Base-by-base conservation (phyloP, 2,113 vertebrate species). In the Ophiodon elongatus region DNA sequence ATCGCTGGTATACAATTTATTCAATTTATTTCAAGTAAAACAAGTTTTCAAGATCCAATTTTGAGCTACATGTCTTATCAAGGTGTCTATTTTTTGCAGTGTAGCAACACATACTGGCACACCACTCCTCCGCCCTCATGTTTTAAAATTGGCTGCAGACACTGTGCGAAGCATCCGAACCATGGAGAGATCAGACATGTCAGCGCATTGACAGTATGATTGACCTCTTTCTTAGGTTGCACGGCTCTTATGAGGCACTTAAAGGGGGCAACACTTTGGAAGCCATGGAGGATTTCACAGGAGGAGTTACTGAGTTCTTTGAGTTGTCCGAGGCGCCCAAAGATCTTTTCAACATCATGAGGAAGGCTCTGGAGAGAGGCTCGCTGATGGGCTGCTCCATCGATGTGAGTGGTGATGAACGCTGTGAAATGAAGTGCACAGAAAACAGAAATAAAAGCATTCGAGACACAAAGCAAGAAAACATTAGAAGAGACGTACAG, bases 241-340 rank as follows among this genome's bases (percentile, higher is more conserved):
- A 99, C 8, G 97, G 98, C 0, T 99, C 98, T 29, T 99, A 99
- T 0, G 98, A 99, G 89, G 97, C 98, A 43, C 95, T 99, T 88
- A 99, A 97, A 93, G 98, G 98, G 56, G 98, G 98, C 3, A 99
- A 99, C 82, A 98, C 98, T 10, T 95, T 99, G 0, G 98, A 99
- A 82, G 98, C 98, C 87, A 99, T 99, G 98, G 98, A 99, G 87
- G 98, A 99, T 87, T 99, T 99, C 93, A 99, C 98, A 0, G 98
- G 98, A 79, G 98, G 98, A 70, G 97, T 99, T 50, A 99, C 98
- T 0, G 98, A 99, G 89, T 98, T 97, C 91, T 99, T 97, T 0
- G 98, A 99, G 85, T 94, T 99, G 86, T 96, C 91, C 17, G 96
- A 98, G 66, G 96, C 97, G 2, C 97, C 98, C 8, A 96, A 96